Evolutionary conservation across 1,140 invertebrate species (phyloP).

Genomic region (Caenorhabditis latens): DNA sequence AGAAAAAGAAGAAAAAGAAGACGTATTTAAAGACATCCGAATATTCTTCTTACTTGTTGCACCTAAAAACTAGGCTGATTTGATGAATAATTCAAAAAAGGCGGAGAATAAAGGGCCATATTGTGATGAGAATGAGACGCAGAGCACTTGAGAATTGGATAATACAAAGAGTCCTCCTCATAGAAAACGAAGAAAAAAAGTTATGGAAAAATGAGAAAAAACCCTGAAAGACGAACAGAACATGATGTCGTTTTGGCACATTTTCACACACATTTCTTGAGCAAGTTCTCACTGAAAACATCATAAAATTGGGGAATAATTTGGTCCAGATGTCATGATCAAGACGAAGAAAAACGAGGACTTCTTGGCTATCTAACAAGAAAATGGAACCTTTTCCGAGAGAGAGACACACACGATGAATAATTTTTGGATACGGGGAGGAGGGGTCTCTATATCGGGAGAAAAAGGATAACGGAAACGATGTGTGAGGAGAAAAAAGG

Average conservation of each 20-base stretch:
- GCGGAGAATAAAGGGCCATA: slow-evolving; percentile 25
- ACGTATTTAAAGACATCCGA: neutral
- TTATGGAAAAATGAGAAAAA: slow-evolving; percentile 10
- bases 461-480: slow-evolving; percentile 8
- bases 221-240: neutral
- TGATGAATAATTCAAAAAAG: slow-evolving; percentile 53
- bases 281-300: slow-evolving; percentile 36
- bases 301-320: slow-evolving; percentile 22
- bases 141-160: slow-evolving; percentile 52
- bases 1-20: neutral
- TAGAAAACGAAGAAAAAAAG: slow-evolving; percentile 5
- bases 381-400: neutral
- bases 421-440: slow-evolving; percentile 18
- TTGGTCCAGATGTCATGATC: slow-evolving; percentile 47
- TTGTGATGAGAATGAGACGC: slow-evolving; percentile 44
- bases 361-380: neutral
- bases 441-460: neutral
- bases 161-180: slow-evolving; percentile 45
- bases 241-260: neutral
- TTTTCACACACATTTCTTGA: neutral
- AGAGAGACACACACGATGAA: slow-evolving; percentile 1
- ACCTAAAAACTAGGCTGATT: slow-evolving; percentile 44
- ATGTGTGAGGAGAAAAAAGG: neutral
- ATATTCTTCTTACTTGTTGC: slow-evolving; percentile 19
- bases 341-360: neutral